These are phyloP conservation scores for Tetramorium parvispinum DNA, from an alignment of 1,140 invertebrate genomes.

Conservation along the genomic window DNA sequence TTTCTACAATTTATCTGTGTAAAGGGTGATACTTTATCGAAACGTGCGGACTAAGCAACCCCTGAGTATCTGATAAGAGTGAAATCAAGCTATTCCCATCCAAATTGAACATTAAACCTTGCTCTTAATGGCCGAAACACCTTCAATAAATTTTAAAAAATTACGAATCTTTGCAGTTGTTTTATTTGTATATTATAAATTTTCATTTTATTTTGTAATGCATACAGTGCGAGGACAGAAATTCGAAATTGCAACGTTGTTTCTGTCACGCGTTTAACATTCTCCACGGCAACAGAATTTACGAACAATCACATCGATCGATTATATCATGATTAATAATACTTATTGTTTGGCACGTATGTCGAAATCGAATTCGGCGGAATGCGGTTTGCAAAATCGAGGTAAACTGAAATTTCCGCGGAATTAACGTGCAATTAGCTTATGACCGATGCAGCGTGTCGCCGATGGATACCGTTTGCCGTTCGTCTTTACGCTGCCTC, in stretches of 20 bases:
- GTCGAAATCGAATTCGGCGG: background rate
- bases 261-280: background rate
- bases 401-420: background rate
- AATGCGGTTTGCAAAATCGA: background rate
- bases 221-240: background rate
- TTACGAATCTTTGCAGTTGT: no score
- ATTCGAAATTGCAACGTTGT: background rate
- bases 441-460: constrained; percentile 32
- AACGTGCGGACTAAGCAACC: background rate
- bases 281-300: background rate
- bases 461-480: constrained; percentile 74
- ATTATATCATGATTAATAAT: background rate
- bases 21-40: background rate
- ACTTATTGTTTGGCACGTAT: background rate
- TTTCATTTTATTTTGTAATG: background rate
- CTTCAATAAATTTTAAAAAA: background rate
- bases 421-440: constrained; percentile 37
- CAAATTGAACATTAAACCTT: background rate
- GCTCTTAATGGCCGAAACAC: background rate
- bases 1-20: background rate
- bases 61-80: background rate
- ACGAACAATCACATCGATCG: background rate
- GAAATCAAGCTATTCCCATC: background rate
- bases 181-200: background rate
- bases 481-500: constrained; percentile 70